Conservation (phyloP, 2,888 invertebrate genomes). For the Digitonthophagus gazella region DNA sequence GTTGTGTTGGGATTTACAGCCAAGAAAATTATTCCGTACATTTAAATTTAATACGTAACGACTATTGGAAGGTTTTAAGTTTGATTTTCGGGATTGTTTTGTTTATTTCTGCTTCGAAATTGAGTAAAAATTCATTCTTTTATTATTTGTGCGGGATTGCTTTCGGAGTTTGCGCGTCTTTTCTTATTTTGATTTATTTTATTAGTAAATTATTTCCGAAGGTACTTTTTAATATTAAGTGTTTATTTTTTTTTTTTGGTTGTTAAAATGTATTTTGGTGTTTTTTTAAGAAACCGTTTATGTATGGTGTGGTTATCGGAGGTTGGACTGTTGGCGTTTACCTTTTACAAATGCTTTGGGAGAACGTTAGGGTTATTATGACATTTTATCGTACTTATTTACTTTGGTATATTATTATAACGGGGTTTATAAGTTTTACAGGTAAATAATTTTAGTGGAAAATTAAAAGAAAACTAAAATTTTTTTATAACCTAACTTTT, state of each 20-base stretch:
- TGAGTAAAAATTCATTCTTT: constrained; percentile 78
- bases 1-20: constrained; percentile 71
- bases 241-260: not conserved
- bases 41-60: constrained; percentile 63
- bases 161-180: too few species aligned
- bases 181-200: constrained; percentile 78
- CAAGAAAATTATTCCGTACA: constrained; percentile 60
- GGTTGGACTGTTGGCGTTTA: constrained; percentile 82
- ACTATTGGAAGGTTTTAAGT: constrained; percentile 69
- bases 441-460: too few species aligned
- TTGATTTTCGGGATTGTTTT: constrained; percentile 64
- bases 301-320: constrained; percentile 75
- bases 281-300: constrained; percentile 68
- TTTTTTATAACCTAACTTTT: too few species aligned
- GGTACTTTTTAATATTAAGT: constrained; percentile 53
- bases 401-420: constrained; percentile 68
- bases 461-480: too few species aligned
- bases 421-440: constrained; percentile 74
- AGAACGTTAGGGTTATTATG: constrained; percentile 70
- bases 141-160: constrained; percentile 85
- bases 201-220: constrained; percentile 76
- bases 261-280: constrained; percentile 30
- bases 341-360: constrained; percentile 72
- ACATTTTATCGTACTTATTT: constrained; percentile 72
- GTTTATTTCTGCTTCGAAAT: constrained; percentile 66